Evolutionary conservation across 2,888 invertebrate species (phyloP), one percentile per base, ranked within the genome.

Genomic region (Sinotaia quadrata): DNA sequence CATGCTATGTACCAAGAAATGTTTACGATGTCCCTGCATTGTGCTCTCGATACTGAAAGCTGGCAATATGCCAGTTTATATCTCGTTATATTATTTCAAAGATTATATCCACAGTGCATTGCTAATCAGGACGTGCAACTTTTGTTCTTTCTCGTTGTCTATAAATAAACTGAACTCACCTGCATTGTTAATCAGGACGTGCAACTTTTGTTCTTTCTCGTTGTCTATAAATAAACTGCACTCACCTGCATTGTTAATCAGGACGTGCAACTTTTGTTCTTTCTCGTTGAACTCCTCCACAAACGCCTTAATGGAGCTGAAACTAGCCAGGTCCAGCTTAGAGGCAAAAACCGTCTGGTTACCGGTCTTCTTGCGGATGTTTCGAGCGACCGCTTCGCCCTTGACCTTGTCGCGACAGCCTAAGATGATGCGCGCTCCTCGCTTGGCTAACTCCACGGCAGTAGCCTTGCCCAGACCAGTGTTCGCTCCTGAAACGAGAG

Each of bases 381-480:
- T 77, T 29, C 82, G 79, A 15, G 85, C 85, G 8, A 86, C 85
- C 0, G 87, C 87, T 36, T 87, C 87, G 2, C 84, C 83, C 44
- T 84, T 83, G 8, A 75, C 75, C 36, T 81, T 72, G 67, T 88
- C 85, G 7, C 87, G 76, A 67, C 87, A 87, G 0, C 84, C 87
- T 41, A 88, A 77, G 27, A 87, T 80, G 10, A 88, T 83, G 34
- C 81, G 73, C 5, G 86, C 87, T 0, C 87, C 87, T 56, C 86
- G 71, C 75, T 89, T 90, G 0, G 92, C 93, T 60, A 95, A 88
- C 74, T 93, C 93, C 75, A 92, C 92, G 0, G 93, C 93, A 0
- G 93, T 93, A 89, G 94, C 93, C 79, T 92, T 92, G 0, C 95
- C 95, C 60, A 95, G 92, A 0, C 95, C 95, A 37, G 93, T 92